Conservation (phyloP, 1,140 invertebrate genomes). For the Cryptotermes secundus region DNA sequence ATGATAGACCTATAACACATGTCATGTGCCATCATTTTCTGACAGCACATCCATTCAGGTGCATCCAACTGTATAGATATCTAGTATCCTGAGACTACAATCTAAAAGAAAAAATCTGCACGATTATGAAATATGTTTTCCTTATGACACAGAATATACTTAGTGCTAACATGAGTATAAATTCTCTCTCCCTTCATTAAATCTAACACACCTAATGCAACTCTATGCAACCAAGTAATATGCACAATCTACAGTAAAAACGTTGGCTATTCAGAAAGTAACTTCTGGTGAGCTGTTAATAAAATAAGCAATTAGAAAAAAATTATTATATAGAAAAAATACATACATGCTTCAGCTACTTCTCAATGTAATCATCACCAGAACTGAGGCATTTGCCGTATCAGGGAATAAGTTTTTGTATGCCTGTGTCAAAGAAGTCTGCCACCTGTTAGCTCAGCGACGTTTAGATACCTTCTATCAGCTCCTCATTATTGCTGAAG, state of each 20-base stretch:
- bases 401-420: too few species aligned
- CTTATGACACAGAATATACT: not conserved
- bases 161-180: not conserved
- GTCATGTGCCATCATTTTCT: not conserved
- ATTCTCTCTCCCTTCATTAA: not conserved
- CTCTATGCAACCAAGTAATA: not conserved
- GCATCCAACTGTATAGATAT: not conserved
- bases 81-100: not conserved
- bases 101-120: not conserved
- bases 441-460: too few species aligned
- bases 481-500: too few species aligned
- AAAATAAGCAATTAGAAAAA: too few species aligned
- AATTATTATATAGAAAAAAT: too few species aligned
- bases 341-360: too few species aligned
- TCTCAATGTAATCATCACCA: too few species aligned
- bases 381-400: too few species aligned
- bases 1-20: constrained; percentile 75
- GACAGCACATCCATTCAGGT: not conserved
- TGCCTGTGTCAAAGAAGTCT: too few species aligned
- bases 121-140: not conserved
- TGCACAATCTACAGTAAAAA: not conserved
- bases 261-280: too few species aligned
- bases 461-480: too few species aligned
- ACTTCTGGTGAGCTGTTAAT: too few species aligned
- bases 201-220: not conserved